These are phyloP conservation scores for Vannuccia rotundouncinata DNA, from an alignment of 2,888 invertebrate genomes.

Conservation along the genomic window DNA sequence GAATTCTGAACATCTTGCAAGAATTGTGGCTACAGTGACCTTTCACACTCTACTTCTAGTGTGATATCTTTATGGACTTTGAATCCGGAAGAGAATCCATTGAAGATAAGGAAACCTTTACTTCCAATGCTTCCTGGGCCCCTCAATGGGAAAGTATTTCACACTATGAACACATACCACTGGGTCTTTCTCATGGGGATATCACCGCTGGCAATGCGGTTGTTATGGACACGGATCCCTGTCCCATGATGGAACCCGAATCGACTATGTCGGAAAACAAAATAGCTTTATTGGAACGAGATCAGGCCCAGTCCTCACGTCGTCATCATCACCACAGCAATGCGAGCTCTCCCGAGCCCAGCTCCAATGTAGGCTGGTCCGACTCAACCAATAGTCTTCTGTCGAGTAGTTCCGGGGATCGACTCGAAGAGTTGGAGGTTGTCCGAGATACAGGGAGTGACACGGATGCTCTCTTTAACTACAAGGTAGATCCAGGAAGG, in stretches of 20 bases:
- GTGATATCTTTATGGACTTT: constrained; percentile 3
- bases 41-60: no score
- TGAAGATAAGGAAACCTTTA: neutral
- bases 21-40: no score
- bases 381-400: constrained; percentile 13
- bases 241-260: neutral
- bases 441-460: constrained; percentile 36
- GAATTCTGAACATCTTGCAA: no score
- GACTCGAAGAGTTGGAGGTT: constrained; percentile 38
- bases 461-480: constrained; percentile 36
- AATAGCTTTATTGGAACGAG: no score
- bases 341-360: neutral
- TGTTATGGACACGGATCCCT: neutral
- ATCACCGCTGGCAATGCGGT: neutral
- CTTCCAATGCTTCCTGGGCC: neutral
- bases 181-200: neutral
- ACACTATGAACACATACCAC: neutral
- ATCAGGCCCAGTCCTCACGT: no score
- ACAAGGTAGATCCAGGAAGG: constrained; percentile 12
- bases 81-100: neutral
- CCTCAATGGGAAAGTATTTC: neutral
- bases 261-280: neutral
- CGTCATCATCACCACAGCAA: neutral
- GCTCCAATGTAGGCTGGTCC: neutral
- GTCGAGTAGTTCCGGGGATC: constrained; percentile 33